Evolutionary conservation across 2,113 vertebrate genomes (phyloP).

Genomic region (Perognathus longimembris): DNA sequence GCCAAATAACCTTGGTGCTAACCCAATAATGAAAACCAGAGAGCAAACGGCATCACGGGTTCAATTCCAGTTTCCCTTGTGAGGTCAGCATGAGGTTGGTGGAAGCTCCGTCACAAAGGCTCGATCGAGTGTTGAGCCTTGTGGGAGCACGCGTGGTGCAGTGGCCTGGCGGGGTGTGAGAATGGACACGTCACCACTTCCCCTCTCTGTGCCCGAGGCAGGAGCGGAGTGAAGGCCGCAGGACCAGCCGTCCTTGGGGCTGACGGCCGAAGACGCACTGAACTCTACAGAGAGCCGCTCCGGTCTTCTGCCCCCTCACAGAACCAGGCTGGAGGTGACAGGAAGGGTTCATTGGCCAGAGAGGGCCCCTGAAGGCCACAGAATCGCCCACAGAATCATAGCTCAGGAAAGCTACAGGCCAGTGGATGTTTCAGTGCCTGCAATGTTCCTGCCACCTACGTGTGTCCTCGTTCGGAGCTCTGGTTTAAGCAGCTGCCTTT

Average conservation of each 20-base stretch:
- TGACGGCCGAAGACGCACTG: neutral
- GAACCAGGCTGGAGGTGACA: neutral
- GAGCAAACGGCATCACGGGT: neutral
- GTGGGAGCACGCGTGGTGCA: too few relatives aligned
- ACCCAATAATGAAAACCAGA: neutral
- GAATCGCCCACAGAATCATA: neutral
- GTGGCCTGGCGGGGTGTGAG: too few relatives aligned
- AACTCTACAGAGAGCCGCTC: neutral
- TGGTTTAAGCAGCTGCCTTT: neutral
- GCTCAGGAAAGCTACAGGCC: rapidly evolving
- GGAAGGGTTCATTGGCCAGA: neutral
- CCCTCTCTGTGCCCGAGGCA: neutral
- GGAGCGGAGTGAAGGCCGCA: neutral
- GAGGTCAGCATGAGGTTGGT: neutral
- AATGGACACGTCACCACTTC: neutral
- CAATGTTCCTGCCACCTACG: rapidly evolving
- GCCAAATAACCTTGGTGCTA: constrained; percentile 21
- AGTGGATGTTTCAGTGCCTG: too few relatives aligned
- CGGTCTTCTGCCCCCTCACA: neutral
- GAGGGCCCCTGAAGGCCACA: neutral
- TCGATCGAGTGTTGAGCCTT: rapidly evolving
- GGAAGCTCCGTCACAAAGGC: neutral
- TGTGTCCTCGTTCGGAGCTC: neutral
- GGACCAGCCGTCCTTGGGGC: too few relatives aligned
- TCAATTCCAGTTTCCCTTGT: constrained; percentile 24